Evolutionary conservation across 2,888 invertebrate species (phyloP).

Genomic region (Molorchus minor): DNA sequence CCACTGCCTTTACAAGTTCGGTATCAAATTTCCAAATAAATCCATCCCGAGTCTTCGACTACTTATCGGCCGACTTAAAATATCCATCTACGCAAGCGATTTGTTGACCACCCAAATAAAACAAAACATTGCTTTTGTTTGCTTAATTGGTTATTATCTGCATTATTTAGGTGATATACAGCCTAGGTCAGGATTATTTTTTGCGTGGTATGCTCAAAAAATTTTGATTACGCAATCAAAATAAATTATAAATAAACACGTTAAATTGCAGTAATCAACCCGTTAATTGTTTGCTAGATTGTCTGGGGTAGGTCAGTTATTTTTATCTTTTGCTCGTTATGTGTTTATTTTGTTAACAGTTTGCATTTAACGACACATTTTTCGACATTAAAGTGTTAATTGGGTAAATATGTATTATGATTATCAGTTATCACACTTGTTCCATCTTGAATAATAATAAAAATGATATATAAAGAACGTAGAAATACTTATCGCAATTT

Average conservation of each 20-base stretch:
- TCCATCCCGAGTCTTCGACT: slow-evolving; percentile 15
- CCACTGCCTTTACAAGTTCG: slow-evolving; percentile 39
- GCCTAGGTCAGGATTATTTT: slow-evolving; percentile 24
- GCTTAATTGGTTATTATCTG: background rate
- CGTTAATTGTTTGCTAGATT: slow-evolving; percentile 17
- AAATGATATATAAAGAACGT: too few relatives aligned
- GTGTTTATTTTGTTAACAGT: slow-evolving; percentile 6
- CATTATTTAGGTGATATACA: slow-evolving; percentile 2
- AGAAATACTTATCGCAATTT: too few relatives aligned
- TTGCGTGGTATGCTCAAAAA: slow-evolving; percentile 25
- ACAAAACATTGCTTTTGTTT: background rate
- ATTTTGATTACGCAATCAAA: slow-evolving; percentile 27
- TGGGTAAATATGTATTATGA: slow-evolving; percentile 7
- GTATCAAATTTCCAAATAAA: slow-evolving; percentile 45
- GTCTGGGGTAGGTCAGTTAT: slow-evolving; percentile 23
- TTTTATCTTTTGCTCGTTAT: slow-evolving; percentile 18
- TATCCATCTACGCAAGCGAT: background rate
- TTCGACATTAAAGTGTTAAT: background rate
- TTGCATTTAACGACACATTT: background rate
- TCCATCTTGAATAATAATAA: too few relatives aligned
- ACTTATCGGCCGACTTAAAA: slow-evolving; percentile 6
- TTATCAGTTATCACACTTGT: background rate
- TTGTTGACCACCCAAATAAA: slow-evolving; percentile 24
- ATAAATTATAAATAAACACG: slow-evolving; percentile 21
- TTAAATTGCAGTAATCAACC: slow-evolving; percentile 19